Conservation (phyloP, 2,797 vertebrate genomes). For the Acipenser transmontanus region DNA sequence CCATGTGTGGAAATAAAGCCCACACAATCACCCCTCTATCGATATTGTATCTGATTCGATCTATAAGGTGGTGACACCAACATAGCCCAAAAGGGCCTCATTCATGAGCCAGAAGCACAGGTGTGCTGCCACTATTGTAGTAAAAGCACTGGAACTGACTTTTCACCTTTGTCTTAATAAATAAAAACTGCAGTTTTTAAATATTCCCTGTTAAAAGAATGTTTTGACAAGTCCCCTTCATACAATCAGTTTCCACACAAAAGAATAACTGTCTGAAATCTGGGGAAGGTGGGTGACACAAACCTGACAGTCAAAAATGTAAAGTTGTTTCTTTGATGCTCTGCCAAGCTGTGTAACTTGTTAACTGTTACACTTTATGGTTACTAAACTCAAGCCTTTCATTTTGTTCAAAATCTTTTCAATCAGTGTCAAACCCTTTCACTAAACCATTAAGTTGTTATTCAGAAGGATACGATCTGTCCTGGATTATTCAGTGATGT, state of each 20-base stretch:
- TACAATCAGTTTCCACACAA: not conserved
- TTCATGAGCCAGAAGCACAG: not conserved
- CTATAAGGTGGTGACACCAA: not conserved
- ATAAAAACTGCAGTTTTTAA: not conserved
- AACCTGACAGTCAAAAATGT: conserved; percentile 6
- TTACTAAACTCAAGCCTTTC: conserved; percentile 7
- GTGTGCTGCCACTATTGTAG: not conserved
- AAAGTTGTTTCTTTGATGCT: conserved; percentile 10
- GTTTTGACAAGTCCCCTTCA: not conserved
- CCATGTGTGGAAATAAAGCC: no score
- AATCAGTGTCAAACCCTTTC: not conserved
- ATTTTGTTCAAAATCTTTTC: not conserved
- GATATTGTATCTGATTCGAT: not conserved
- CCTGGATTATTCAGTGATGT: not conserved
- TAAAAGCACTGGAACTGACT: not conserved
- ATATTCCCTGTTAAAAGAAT: not conserved
- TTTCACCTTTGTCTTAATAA: not conserved
- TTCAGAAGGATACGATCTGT: not conserved
- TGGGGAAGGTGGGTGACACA: conserved; percentile 2
- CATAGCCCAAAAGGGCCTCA: not conserved
- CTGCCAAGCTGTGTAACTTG: not conserved
- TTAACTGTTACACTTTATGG: conserved; percentile 14
- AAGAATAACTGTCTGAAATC: not conserved
- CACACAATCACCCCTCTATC: not conserved
- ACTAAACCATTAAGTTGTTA: not conserved